Conservation (phyloP, 2,888 invertebrate species). For the Patella ulyssiponensis region DNA sequence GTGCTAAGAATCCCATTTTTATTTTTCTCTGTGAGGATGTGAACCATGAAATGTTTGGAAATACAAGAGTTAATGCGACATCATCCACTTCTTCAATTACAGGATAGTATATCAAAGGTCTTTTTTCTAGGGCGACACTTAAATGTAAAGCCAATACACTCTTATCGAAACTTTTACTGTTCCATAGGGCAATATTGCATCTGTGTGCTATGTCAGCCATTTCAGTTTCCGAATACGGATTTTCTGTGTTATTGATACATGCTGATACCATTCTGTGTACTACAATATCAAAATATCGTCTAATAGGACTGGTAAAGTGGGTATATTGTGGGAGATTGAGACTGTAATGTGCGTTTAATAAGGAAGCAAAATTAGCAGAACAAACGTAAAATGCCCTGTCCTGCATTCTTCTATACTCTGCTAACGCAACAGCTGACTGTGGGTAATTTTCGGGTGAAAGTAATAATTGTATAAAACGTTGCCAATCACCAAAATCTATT, state of each 20-base stretch:
- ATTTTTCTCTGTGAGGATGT: constrained; percentile 38
- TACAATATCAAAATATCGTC: constrained; percentile 61
- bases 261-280: constrained; percentile 57
- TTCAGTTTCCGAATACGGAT: constrained; percentile 37
- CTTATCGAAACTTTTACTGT: background rate
- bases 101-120: constrained; percentile 53
- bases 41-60: constrained; percentile 36
- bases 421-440: constrained; percentile 54
- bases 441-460: constrained; percentile 59
- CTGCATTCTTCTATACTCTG: constrained; percentile 50
- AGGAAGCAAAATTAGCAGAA: constrained; percentile 36
- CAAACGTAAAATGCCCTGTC: constrained; percentile 47
- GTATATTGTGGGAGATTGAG: constrained; percentile 54
- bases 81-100: constrained; percentile 53
- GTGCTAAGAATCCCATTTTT: constrained; percentile 42
- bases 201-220: background rate
- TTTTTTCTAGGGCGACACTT: constrained; percentile 43
- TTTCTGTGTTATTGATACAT: constrained; percentile 39
- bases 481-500: constrained; percentile 41
- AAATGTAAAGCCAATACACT: background rate
- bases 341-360: constrained; percentile 47
- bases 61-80: constrained; percentile 24
- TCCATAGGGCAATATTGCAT: background rate
- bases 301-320: constrained; percentile 59
- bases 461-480: constrained; percentile 51